Conservation (phyloP, 2,797 vertebrate species). For the Galago senegalensis region DNA sequence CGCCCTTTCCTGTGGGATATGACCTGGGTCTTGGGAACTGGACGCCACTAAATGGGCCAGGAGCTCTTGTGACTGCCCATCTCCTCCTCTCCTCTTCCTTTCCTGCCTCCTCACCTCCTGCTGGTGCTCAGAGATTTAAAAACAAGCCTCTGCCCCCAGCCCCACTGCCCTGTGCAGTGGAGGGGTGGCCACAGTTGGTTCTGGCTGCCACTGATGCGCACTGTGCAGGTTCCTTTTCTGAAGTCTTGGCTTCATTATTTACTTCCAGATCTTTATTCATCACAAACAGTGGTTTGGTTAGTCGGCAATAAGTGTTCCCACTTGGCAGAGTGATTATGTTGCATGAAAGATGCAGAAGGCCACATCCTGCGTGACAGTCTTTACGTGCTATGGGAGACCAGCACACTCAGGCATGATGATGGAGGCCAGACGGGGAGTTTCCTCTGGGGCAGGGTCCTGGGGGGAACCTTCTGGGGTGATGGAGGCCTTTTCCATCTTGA, state of each 20-base stretch:
- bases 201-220: not conserved
- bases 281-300: not conserved
- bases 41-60: not conserved
- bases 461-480: not conserved
- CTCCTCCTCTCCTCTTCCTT: not conserved
- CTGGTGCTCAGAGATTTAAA: not conserved
- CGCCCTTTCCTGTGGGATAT: slow-evolving; percentile 68
- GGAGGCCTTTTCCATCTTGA: not conserved
- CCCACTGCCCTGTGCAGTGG: not conserved
- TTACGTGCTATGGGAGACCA: not conserved
- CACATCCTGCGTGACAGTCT: not conserved
- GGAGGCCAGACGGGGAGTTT: not conserved
- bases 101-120: not conserved
- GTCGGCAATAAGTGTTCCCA: not conserved
- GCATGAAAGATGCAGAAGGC: not conserved
- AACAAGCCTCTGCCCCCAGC: not conserved
- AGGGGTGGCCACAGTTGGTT: too few species aligned
- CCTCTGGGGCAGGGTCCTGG: too few species aligned
- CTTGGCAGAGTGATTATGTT: not conserved
- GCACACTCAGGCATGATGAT: not conserved
- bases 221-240: not conserved
- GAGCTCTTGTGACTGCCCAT: not conserved
- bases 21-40: not conserved
- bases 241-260: not conserved
- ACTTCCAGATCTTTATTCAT: not conserved